Evolutionary conservation across 1,140 invertebrate genomes (phyloP), one percentile per base, ranked within the genome.

Genomic region (Scylla paramamosain): DNA sequence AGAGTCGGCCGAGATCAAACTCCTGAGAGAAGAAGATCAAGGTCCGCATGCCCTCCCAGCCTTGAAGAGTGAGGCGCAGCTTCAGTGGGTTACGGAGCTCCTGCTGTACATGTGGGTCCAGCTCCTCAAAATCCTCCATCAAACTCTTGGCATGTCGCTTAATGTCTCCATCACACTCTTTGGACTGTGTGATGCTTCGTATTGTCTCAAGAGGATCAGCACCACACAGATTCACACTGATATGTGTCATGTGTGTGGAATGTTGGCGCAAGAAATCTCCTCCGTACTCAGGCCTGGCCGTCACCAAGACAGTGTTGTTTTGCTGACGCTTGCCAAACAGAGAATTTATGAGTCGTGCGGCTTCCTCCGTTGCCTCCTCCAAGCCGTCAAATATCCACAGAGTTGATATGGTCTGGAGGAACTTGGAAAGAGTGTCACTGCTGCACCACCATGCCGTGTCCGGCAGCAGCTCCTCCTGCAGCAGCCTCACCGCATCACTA

Each of bases 51-150:
- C 39, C 77, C 0, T 67, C 77, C 91, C 91, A 92, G n/a, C 45
- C 29, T 46, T 92, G 59, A 6, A 92, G 28, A 6, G 31, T 77
- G 25, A 92, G 14, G 25, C 59, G 3, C 29, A 92, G 25, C 31
- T 92, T 92, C 20, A 92, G 31, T 20, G 91, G 91, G 59, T 92
- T 92, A 39, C 29, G 91, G 29, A 92, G 77, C 45, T 92, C 91
- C 2, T 20, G 32, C 45, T 92, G 59, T 32, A 92, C 29, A 0
- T 82, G 31, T 8, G n/a, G 8, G 31, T 91, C 6, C 25, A 91
- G 29, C 7, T n/a, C 12, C 25, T 67, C 7, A 67, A 67, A 91
- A 10, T 67, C 0, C 6, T 48, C 12, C 48, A 91, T 91, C 12
- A 77, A 10, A 14, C 20, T 16, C 25, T 92, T 83, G 12, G 12